A percentile compares a stretch with the other conserved stretches of the same genome.
phyloP scores from a whole-genome alignment of 2,888 invertebrate genomes.

The Odontothrips loti region DNA sequence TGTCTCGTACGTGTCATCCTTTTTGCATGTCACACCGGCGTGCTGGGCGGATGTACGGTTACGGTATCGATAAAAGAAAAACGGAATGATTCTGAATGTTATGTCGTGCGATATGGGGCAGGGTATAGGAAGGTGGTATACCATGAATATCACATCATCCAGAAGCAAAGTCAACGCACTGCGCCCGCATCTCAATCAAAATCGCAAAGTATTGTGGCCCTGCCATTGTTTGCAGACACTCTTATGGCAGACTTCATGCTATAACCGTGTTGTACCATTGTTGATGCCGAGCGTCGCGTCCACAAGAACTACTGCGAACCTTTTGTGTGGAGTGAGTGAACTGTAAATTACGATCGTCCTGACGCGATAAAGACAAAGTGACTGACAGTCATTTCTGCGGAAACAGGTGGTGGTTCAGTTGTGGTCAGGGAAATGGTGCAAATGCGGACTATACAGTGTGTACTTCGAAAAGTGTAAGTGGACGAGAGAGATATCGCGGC shows the following conservation, averaged over 20 bases:
- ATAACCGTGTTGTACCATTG: not conserved
- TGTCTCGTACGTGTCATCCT: conserved; percentile 19
- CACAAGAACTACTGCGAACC: not conserved
- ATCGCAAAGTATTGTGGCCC: not conserved
- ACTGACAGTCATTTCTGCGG: not conserved
- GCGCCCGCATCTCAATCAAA: not conserved
- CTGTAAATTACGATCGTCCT: not conserved
- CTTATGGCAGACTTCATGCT: conserved; percentile 20
- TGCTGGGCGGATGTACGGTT: not conserved
- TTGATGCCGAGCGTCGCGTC: not conserved
- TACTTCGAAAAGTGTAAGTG: too few relatives aligned
- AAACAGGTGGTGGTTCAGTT: not conserved
- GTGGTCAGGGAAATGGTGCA: not conserved
- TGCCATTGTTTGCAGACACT: conserved; percentile 5
- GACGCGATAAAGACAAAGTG: not conserved
- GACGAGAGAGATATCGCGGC: too few relatives aligned
- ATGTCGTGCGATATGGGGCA: too few relatives aligned
- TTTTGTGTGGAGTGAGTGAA: not conserved
- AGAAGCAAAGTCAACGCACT: too few relatives aligned
- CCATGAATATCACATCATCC: too few relatives aligned
- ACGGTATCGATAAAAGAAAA: not conserved
- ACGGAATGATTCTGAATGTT: not conserved
- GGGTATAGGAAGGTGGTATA: too few relatives aligned
- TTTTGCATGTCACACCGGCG: conserved; percentile 8
- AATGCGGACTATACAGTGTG: too few relatives aligned